These are phyloP conservation scores for Agrotis ipsilon DNA, from an alignment of 2,888 invertebrate genomes.

Conservation along the genomic window DNA sequence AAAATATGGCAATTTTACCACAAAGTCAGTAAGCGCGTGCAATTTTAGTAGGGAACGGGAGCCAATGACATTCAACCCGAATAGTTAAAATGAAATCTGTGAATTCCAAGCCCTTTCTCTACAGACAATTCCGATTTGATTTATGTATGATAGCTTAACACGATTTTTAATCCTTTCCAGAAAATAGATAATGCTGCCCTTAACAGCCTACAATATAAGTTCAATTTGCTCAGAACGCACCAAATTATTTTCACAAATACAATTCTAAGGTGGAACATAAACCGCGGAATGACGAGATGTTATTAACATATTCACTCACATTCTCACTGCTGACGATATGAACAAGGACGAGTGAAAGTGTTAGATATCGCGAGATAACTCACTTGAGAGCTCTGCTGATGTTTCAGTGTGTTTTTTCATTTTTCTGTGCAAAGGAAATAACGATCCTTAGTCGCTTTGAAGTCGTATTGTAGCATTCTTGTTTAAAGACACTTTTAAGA, in stretches of 20 bases:
- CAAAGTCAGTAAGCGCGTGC: not conserved
- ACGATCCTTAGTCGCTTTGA: not conserved
- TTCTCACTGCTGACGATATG: conserved; percentile 1
- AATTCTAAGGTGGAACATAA: conserved; percentile 1
- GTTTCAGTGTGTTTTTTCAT: not conserved
- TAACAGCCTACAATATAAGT: not conserved
- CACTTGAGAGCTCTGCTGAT: not conserved
- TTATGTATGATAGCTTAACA: too few species aligned
- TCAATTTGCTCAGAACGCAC: not conserved
- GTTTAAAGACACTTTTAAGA: too few species aligned
- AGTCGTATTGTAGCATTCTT: conserved; percentile 4
- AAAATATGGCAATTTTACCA: not conserved
- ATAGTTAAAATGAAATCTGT: too few species aligned
- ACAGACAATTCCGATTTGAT: too few species aligned
- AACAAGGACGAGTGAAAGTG: not conserved
- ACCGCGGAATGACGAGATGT: conserved; percentile 10
- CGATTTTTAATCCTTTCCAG: too few species aligned
- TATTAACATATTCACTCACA: conserved; percentile 12
- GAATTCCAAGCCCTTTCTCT: too few species aligned
- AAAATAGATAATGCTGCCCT: too few species aligned
- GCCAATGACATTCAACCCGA: too few species aligned
- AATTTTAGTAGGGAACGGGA: not conserved
- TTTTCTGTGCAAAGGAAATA: not conserved
- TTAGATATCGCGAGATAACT: not conserved
- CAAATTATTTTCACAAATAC: not conserved